Evolutionary conservation across 2,888 invertebrate species (phyloP).

Genomic region (Andrena dorsata): DNA sequence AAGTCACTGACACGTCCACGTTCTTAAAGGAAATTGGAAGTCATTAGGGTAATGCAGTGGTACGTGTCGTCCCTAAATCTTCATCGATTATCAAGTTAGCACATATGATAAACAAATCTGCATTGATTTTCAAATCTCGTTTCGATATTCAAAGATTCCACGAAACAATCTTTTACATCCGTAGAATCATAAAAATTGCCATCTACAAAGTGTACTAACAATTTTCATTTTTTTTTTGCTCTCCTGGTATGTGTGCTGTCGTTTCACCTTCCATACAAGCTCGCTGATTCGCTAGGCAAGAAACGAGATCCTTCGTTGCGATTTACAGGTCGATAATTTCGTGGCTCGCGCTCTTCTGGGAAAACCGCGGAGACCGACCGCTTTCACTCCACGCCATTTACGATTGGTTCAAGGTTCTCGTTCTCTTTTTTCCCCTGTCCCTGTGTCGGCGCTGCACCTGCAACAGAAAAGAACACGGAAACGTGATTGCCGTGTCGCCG

Average conservation of each 20-base stretch:
- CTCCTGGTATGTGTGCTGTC: not conserved
- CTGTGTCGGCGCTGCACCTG: constrained; percentile 68
- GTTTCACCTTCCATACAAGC: not conserved
- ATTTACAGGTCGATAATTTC: constrained; percentile 76
- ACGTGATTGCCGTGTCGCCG: constrained; percentile 69
- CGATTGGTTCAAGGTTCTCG: constrained; percentile 78
- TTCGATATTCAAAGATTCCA: not conserved
- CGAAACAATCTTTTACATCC: not conserved
- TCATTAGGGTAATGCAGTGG: constrained; percentile 33
- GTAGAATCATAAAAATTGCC: not conserved
- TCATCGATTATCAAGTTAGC: not conserved
- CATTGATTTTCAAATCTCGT: not conserved
- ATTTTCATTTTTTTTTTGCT: not conserved
- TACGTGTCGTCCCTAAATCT: constrained; percentile 13
- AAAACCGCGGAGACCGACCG: constrained; percentile 76
- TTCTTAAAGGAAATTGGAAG: constrained; percentile 25
- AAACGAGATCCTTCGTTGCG: constrained; percentile 66
- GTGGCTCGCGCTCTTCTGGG: constrained; percentile 76
- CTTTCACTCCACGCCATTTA: constrained; percentile 80
- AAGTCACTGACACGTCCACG: not conserved
- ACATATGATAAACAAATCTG: not conserved
- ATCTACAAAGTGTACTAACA: not conserved
- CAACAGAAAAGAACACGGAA: constrained; percentile 76
- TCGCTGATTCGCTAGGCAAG: constrained; percentile 50
- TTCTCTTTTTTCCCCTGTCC: constrained; percentile 58